Percentiles rank a stretch among this genome's conserved stretches.
phyloP scores from a whole-genome alignment of 2,797 vertebrate species.

The Falco peregrinus region DNA sequence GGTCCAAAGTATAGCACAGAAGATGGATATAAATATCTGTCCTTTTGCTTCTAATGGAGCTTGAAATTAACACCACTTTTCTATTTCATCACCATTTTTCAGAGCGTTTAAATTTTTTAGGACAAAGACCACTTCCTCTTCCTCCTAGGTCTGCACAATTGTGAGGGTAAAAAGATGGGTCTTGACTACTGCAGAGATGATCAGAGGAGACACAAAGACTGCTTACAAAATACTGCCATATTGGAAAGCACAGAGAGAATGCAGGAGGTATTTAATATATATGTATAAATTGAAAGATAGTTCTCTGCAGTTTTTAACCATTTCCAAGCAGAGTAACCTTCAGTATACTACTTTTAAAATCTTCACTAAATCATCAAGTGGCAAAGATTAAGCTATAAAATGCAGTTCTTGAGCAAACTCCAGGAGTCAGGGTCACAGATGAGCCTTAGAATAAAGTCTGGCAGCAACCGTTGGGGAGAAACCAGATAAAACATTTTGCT shows the following conservation, averaged over 20 bases:
- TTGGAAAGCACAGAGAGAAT: background rate
- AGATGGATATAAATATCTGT: conserved; percentile 5
- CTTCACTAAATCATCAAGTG: background rate
- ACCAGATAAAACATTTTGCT: background rate
- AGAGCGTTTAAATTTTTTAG: background rate
- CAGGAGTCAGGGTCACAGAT: background rate
- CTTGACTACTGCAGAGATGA: background rate
- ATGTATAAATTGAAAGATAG: background rate
- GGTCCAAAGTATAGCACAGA: background rate
- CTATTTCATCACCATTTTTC: background rate
- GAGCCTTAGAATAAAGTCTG: background rate
- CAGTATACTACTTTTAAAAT: background rate
- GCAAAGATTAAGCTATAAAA: background rate
- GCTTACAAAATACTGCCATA: background rate
- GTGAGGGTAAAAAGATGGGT: background rate
- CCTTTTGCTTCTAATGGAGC: conserved; percentile 29
- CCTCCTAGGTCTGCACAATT: background rate
- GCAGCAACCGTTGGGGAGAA: background rate
- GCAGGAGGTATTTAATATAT: background rate
- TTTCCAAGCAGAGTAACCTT: background rate
- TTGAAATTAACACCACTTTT: conserved; percentile 32
- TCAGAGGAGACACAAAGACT: background rate
- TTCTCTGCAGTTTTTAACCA: background rate
- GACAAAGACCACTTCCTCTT: background rate
- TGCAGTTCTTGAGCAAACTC: background rate